Conservation (phyloP, 2,113 vertebrate genomes). For the Spilogale gracilis region DNA sequence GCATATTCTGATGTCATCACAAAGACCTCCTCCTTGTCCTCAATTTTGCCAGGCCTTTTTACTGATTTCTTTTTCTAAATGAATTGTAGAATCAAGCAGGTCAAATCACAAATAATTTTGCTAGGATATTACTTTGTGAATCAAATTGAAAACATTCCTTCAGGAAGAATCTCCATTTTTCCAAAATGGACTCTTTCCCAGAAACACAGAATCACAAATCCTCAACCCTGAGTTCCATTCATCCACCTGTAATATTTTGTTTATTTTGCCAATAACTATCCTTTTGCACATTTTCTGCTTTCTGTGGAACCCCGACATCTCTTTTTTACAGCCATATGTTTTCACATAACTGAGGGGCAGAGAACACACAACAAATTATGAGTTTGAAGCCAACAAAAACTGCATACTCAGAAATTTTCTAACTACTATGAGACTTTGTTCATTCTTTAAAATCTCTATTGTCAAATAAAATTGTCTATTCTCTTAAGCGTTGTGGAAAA, state of each 20-base stretch:
- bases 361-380: not conserved
- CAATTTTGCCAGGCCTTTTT: not conserved
- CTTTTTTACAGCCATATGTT: not conserved
- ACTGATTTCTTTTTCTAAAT: not conserved
- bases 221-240: not conserved
- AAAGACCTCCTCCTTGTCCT: not conserved
- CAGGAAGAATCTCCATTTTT: constrained; percentile 3
- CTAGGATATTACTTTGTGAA: not conserved
- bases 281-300: not conserved
- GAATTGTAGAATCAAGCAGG: constrained; percentile 9
- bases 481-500: not conserved
- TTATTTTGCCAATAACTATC: not conserved
- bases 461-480: constrained; percentile 39
- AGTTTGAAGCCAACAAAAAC: not conserved
- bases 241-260: not conserved
- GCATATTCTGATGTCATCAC: not conserved
- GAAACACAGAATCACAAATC: not conserved
- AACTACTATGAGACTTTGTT: not conserved
- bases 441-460: not conserved
- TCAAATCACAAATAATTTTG: constrained; percentile 19
- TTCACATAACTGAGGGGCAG: not conserved
- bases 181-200: not conserved
- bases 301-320: not conserved
- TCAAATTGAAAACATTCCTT: not conserved
- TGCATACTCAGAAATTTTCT: not conserved